Percentiles rank a stretch among this genome's conserved stretches.
phyloP scores from a whole-genome alignment of 2,888 invertebrate genomes.

The Alloplasta piceator region DNA sequence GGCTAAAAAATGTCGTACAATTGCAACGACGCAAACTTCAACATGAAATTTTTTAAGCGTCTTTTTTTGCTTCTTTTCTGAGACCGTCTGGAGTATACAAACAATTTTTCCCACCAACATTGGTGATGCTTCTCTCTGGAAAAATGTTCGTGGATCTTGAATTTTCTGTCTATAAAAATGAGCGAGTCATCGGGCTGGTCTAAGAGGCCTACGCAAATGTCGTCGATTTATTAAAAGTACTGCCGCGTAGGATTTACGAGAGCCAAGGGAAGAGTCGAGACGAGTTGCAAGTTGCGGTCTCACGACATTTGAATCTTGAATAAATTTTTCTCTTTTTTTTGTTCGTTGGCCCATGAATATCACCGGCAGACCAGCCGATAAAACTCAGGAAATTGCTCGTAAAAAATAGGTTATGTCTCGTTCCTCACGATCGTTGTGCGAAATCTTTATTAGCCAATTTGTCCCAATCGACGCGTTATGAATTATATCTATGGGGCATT shows the following conservation, averaged over 20 bases:
- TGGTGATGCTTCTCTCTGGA: no score
- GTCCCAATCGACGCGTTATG: slow-evolving; percentile 57
- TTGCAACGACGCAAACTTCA: no score
- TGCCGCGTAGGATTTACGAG: slow-evolving; percentile 34
- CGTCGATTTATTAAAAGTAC: slow-evolving; percentile 49
- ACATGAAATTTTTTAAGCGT: no score
- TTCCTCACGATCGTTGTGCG: slow-evolving; percentile 42
- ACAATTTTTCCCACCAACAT: no score
- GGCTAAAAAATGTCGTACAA: no score
- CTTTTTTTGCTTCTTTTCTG: no score
- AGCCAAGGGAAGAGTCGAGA: slow-evolving; percentile 16
- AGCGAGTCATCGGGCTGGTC: slow-evolving; percentile 21
- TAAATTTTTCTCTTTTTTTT: neutral
- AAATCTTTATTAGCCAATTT: slow-evolving; percentile 65
- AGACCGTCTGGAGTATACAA: no score
- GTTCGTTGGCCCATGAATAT: slow-evolving; percentile 46
- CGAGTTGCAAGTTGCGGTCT: slow-evolving; percentile 6
- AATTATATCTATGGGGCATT: slow-evolving; percentile 40
- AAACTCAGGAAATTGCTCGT: slow-evolving; percentile 59
- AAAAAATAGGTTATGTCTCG: slow-evolving; percentile 43
- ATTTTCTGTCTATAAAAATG: neutral
- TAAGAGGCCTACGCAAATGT: slow-evolving; percentile 44
- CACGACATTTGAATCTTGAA: slow-evolving; percentile 20
- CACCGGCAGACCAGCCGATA: slow-evolving; percentile 34
- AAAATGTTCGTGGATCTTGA: no score